Evolutionary conservation across 2,113 vertebrate species (phyloP).

Genomic region (Corydoras sp.): DNA sequence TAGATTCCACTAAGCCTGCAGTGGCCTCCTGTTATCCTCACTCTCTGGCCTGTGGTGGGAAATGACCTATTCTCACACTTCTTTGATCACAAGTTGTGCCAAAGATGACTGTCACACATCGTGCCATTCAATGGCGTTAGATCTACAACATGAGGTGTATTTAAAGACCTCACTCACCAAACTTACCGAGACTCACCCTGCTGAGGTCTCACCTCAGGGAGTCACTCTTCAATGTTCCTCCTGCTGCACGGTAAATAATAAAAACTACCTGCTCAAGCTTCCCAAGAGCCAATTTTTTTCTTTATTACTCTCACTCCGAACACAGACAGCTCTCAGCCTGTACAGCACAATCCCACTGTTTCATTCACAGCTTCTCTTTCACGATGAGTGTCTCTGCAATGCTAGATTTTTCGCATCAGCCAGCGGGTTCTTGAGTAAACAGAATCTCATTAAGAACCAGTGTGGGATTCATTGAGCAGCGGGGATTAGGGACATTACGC

Average conservation of each 20-base stretch:
- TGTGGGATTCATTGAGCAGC: slow-evolving; percentile 34
- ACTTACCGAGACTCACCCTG: slow-evolving; percentile 3
- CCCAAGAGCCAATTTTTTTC: neutral
- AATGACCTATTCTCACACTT: slow-evolving; percentile 40
- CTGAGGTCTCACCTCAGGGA: slow-evolving; percentile 6
- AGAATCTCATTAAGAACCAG: slow-evolving; percentile 36
- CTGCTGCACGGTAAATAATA: neutral
- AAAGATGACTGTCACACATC: neutral
- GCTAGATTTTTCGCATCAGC: slow-evolving; percentile 27
- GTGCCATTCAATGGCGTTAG: neutral
- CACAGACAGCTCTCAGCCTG: slow-evolving; percentile 6
- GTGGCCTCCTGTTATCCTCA: slow-evolving; percentile 7
- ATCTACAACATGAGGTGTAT: slow-evolving; percentile 7
- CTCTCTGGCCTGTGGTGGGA: slow-evolving; percentile 12
- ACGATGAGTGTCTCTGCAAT: slow-evolving; percentile 7
- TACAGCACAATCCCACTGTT: slow-evolving; percentile 16
- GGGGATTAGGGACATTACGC: slow-evolving; percentile 37
- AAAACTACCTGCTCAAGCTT: neutral
- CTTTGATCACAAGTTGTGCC: slow-evolving; percentile 48
- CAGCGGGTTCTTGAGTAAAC: slow-evolving; percentile 34
- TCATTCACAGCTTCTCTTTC: slow-evolving; percentile 4
- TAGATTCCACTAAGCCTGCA: slow-evolving; percentile 10
- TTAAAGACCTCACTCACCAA: neutral
- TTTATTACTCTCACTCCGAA: neutral
- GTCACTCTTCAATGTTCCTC: neutral